Evolutionary conservation across 2,113 vertebrate genomes (phyloP), one percentile per base, ranked within the genome.

Genomic region (Oncorhynchus kisutch): DNA sequence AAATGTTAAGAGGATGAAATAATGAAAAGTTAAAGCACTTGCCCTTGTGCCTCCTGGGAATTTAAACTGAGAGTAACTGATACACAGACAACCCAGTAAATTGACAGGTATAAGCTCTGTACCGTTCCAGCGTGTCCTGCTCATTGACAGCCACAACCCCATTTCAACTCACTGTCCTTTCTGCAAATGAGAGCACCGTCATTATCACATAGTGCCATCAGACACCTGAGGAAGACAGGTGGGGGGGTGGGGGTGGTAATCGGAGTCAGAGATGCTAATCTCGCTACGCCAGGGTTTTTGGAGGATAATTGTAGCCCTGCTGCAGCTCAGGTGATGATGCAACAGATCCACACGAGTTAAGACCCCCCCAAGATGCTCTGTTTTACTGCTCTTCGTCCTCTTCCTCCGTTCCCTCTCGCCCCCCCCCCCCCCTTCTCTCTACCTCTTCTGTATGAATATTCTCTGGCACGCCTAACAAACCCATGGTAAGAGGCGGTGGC

Each of bases 391-490:
- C 73, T 62, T 70, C 70, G 71, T 72, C 65, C 25, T 66, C 64
- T 64, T 65, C 5, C 16, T 49, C n/a, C 69, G 0, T 79, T 29
- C 29, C 34, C 65, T 71, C 76, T 72, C 60, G 66, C 70, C 73
- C 49, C 72, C 27, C 59, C 51, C 71, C 64, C 18, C 51, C 71
- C 64, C 18, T 39, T 67, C 49, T 64, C 74, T 66, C 25, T 73
- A 31, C 24, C 49, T 72, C 18, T 31, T 16, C 20, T 60, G 60
- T 84, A 95, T 97, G 93, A 94, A 92, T 96, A 97, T 97, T 94
- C 95, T 79, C 82, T 90, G 85, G 92, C 95, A 95, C 88, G 95
- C 77, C 92, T 93, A 90, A 94, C 88, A 94, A 94, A 94, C 93
- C 90, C 88, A 57, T 88, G 78, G 93, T 92, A 92, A 93, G 92